A percentile compares a stretch with the other conserved stretches of the same genome.
phyloP scores from a whole-genome alignment of 2,113 vertebrate species.

The Dolichotis patagonum region DNA sequence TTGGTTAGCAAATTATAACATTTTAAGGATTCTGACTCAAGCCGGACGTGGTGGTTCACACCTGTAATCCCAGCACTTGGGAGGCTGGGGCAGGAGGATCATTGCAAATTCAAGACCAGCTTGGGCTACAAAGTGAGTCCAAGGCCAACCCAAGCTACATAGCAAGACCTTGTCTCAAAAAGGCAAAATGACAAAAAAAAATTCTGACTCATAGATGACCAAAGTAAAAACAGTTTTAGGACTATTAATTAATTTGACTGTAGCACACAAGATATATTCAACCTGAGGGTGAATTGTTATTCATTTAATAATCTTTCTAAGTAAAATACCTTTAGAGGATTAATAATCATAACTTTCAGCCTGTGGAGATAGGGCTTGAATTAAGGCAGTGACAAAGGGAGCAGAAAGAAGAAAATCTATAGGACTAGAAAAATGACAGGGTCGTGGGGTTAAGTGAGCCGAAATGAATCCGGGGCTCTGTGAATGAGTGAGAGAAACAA shows the following conservation, averaged over 20 bases:
- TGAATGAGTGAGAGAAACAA: background rate
- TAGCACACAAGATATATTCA: background rate
- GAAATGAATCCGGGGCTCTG: background rate
- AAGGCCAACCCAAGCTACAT: no score
- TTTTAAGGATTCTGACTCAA: background rate
- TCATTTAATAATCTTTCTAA: conserved; percentile 33
- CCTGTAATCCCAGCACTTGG: no score
- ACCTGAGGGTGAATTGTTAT: background rate
- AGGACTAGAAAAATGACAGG: background rate
- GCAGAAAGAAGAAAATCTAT: background rate
- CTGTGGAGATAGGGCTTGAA: background rate
- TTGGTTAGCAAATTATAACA: background rate
- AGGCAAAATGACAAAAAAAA: no score
- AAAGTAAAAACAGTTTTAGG: background rate
- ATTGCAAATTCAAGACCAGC: no score
- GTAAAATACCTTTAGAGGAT: background rate
- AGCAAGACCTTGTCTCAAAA: no score
- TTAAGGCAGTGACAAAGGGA: background rate
- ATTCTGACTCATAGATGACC: background rate
- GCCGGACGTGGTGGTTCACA: no score
- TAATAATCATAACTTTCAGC: background rate
- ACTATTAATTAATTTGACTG: background rate
- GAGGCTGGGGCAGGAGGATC: no score
- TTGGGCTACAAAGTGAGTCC: no score
- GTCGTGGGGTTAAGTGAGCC: background rate